A percentile compares a stretch with the other conserved stretches of the same genome.
Conservation (phyloP, 2,888 invertebrate genomes). For the Polietes domitor region DNA sequence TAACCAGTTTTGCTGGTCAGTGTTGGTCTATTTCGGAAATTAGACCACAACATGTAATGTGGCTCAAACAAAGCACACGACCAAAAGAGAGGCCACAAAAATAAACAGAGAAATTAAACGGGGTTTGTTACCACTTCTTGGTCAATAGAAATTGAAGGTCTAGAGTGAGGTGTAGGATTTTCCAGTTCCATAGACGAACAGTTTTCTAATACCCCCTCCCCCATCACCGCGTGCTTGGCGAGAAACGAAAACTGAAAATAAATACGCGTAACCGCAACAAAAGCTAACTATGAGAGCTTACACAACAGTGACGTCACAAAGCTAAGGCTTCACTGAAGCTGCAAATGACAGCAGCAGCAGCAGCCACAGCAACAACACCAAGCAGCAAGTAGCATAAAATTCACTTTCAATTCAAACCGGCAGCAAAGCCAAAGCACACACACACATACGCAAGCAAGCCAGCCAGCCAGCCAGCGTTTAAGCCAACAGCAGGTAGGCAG, state of each 20-base stretch:
- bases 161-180: slow-evolving; percentile 58
- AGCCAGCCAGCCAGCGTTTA: slow-evolving; percentile 35
- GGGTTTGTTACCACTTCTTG: background rate
- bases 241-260: background rate
- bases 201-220: background rate
- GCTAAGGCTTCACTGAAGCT: slow-evolving; percentile 16
- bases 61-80: background rate
- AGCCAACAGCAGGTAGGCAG: slow-evolving; percentile 23
- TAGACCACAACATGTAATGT: background rate
- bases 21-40: background rate
- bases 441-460: slow-evolving; percentile 40
- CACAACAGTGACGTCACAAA: slow-evolving; percentile 42
- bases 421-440: slow-evolving; percentile 23
- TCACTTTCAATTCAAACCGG: slow-evolving; percentile 20
- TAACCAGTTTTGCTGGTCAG: background rate
- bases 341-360: background rate
- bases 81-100: background rate
- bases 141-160: slow-evolving; percentile 56
- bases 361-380: too few species aligned
- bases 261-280: background rate
- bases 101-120: slow-evolving; percentile 8
- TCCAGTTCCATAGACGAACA: slow-evolving; percentile 5
- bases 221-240: too few species aligned
- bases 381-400: too few species aligned
- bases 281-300: slow-evolving; percentile 7